Percentiles rank a stretch among this genome's conserved stretches.
phyloP scores from a whole-genome alignment of 2,113 vertebrate species.

The Myrmecophaga tridactyla region DNA sequence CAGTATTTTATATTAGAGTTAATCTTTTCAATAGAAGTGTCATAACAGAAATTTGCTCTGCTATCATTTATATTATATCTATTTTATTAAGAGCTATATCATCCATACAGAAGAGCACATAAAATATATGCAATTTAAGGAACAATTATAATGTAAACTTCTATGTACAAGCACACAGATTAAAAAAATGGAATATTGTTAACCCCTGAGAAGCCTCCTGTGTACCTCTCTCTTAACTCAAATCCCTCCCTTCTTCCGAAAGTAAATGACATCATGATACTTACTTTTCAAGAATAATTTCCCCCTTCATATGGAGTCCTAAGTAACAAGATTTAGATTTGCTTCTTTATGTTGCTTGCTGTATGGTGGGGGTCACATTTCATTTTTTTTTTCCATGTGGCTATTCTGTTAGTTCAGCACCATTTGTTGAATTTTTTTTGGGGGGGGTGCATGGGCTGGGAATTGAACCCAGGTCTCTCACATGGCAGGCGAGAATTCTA shows the following conservation, averaged over 20 bases:
- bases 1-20: constrained; percentile 68
- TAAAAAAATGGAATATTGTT: neutral
- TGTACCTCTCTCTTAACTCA: neutral
- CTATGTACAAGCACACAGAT: neutral
- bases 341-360: no score
- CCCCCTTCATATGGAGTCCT: neutral
- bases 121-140: neutral
- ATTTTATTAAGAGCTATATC: neutral
- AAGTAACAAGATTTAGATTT: neutral
- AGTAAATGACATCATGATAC: neutral
- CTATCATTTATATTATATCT: constrained; percentile 32
- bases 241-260: neutral
- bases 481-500: no score
- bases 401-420: no score
- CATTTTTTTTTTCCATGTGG: no score
- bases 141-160: neutral
- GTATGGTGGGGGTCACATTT: no score
- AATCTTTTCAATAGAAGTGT: constrained; percentile 67
- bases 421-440: no score
- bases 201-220: neutral
- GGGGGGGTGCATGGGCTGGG: no score
- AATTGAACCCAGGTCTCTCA: no score
- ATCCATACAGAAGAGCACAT: neutral
- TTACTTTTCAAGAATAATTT: neutral
- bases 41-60: constrained; percentile 60